phyloP scores from a whole-genome alignment of 2,888 invertebrate genomes.

The Luperina testacea region DNA sequence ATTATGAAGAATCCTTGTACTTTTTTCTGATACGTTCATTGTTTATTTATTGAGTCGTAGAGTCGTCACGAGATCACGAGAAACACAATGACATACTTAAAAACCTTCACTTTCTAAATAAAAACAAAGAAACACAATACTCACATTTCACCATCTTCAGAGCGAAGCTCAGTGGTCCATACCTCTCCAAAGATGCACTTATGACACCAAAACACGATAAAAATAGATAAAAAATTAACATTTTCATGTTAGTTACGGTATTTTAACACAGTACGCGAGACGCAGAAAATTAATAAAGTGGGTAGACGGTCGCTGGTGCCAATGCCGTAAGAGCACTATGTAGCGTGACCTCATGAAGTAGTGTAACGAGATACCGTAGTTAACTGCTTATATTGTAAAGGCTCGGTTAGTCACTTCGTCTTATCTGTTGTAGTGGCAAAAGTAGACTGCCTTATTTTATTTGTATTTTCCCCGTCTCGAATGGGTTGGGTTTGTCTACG shows the following conservation, averaged over 20 bases:
- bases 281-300: background rate
- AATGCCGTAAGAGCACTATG: slow-evolving; percentile 12
- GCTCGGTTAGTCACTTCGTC: slow-evolving; percentile 15
- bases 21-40: background rate
- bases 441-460: slow-evolving; percentile 19
- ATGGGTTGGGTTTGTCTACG: slow-evolving; percentile 14
- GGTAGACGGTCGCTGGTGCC: background rate
- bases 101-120: slow-evolving; percentile 12
- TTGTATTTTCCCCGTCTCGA: slow-evolving; percentile 4
- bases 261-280: slow-evolving; percentile 11
- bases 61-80: background rate
- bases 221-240: slow-evolving; percentile 31
- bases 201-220: slow-evolving; percentile 38
- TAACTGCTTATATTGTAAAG: slow-evolving; percentile 8
- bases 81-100: too few species aligned
- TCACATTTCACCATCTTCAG: slow-evolving; percentile 83
- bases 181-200: slow-evolving; percentile 78
- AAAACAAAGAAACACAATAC: slow-evolving; percentile 60
- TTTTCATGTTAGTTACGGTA: slow-evolving; percentile 36
- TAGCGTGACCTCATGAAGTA: slow-evolving; percentile 13
- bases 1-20: background rate
- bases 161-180: slow-evolving; percentile 82
- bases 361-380: background rate
- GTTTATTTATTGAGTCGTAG: background rate
- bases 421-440: slow-evolving; percentile 23